Evolutionary conservation across 2,113 vertebrate species (phyloP).

Genomic region (Eudyptes chrysolophus): DNA sequence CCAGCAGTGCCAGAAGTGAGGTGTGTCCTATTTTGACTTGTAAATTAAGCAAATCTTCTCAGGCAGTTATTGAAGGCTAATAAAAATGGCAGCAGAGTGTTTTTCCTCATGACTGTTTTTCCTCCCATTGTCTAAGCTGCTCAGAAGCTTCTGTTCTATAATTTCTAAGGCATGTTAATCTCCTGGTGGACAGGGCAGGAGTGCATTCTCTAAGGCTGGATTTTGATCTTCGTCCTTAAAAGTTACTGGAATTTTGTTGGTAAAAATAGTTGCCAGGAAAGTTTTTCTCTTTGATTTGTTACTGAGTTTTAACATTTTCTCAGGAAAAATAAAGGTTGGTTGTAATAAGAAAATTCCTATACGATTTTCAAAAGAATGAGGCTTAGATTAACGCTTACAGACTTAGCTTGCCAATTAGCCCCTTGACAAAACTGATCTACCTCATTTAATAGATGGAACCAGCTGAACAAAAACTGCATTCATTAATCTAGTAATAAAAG

Average conservation of each 20-base stretch:
- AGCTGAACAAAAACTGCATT: background rate
- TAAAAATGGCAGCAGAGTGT: background rate
- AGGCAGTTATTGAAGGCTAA: background rate
- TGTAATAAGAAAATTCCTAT: background rate
- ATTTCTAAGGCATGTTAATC: background rate
- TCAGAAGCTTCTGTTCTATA: background rate
- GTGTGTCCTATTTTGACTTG: background rate
- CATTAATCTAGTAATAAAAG: background rate
- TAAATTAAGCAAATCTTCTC: slow-evolving; percentile 3
- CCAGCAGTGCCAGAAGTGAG: background rate
- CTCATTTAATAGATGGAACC: background rate
- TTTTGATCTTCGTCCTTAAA: background rate
- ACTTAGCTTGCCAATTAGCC: background rate
- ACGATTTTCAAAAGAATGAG: background rate
- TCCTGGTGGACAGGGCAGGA: background rate
- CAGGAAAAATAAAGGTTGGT: background rate
- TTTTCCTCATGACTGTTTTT: background rate
- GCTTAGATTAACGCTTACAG: background rate
- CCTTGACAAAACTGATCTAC: background rate
- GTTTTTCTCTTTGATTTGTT: background rate
- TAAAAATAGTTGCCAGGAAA: background rate
- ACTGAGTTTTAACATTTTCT: background rate
- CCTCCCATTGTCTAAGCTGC: background rate
- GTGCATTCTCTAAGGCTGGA: background rate
- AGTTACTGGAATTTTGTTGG: background rate